Percentiles rank a stretch among this genome's conserved stretches.
phyloP scores from a whole-genome alignment of 2,888 invertebrate species.

The Stenolophus ochropezus region DNA sequence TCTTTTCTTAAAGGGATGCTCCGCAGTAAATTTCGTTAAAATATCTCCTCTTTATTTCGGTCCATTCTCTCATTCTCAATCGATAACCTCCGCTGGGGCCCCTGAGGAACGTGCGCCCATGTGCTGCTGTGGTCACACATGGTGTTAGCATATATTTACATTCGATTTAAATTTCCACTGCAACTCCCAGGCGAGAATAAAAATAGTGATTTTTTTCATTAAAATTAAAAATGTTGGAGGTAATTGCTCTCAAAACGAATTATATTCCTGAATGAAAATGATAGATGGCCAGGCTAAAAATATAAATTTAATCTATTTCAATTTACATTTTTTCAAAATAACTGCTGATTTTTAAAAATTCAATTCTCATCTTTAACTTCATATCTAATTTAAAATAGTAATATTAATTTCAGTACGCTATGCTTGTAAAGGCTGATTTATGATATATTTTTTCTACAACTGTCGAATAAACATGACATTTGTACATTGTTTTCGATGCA shows the following conservation, averaged over 20 bases:
- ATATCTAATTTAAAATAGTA: too few relatives aligned
- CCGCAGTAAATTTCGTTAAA: neutral
- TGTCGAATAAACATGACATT: too few relatives aligned
- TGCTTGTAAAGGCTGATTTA: too few relatives aligned
- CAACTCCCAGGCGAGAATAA: neutral
- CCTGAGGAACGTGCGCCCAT: constrained; percentile 6
- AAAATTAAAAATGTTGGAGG: constrained; percentile 1
- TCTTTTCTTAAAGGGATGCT: neutral
- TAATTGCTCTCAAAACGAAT: constrained; percentile 21
- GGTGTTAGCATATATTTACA: constrained; percentile 54
- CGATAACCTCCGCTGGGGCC: neutral
- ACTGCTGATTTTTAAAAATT: too few relatives aligned
- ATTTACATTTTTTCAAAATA: too few relatives aligned
- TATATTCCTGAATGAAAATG: neutral
- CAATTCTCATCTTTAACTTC: too few relatives aligned
- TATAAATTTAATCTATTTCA: neutral
- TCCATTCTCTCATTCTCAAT: neutral
- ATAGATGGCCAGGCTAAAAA: too few relatives aligned
- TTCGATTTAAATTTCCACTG: constrained; percentile 46
- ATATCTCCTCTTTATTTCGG: neutral
- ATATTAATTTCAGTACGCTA: too few relatives aligned
- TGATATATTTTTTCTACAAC: too few relatives aligned
- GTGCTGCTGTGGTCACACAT: constrained; percentile 43
- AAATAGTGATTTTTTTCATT: constrained; percentile 22
- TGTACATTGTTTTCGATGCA: too few relatives aligned